Evolutionary conservation across 2,888 invertebrate species (phyloP).

Genomic region (Ametastegia equiseti): DNA sequence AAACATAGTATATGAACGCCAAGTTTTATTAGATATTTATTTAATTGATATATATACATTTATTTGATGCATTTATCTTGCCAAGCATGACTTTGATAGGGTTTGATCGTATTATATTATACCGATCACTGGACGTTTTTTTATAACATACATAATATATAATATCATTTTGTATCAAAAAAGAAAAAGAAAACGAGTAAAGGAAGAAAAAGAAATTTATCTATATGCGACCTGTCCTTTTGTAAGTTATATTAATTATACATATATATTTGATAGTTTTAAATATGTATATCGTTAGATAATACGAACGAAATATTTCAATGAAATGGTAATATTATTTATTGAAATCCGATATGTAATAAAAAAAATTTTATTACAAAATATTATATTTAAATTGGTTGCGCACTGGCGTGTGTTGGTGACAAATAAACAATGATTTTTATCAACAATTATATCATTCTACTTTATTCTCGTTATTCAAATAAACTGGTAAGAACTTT

Average conservation of each 20-base stretch:
- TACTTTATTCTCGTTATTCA: not conserved
- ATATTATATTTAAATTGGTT: not conserved
- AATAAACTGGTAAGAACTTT: not conserved
- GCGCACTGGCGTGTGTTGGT: conserved; percentile 44
- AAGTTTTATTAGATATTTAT: not conserved
- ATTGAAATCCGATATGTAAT: conserved; percentile 26
- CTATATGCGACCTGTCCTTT: conserved; percentile 18
- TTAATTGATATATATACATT: conserved; percentile 48
- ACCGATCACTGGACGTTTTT: not conserved
- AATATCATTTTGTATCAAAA: not conserved
- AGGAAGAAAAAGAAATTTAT: too few relatives aligned
- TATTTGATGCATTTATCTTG: conserved; percentile 61
- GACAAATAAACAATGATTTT: conserved; percentile 63
- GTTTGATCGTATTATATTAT: not conserved
- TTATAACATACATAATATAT: conserved; percentile 1
- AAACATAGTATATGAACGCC: too few relatives aligned
- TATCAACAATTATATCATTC: conserved; percentile 52
- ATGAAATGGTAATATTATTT: conserved; percentile 40
- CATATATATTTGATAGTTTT: not conserved
- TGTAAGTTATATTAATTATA: not conserved
- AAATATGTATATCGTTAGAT: too few relatives aligned
- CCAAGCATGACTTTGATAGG: conserved; percentile 55
- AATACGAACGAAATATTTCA: conserved; percentile 21
- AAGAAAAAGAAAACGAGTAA: too few relatives aligned
- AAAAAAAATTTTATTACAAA: conserved; percentile 15